These are phyloP conservation scores for Parus major DNA, from an alignment of 2,113 vertebrate species.

Conservation along the genomic window DNA sequence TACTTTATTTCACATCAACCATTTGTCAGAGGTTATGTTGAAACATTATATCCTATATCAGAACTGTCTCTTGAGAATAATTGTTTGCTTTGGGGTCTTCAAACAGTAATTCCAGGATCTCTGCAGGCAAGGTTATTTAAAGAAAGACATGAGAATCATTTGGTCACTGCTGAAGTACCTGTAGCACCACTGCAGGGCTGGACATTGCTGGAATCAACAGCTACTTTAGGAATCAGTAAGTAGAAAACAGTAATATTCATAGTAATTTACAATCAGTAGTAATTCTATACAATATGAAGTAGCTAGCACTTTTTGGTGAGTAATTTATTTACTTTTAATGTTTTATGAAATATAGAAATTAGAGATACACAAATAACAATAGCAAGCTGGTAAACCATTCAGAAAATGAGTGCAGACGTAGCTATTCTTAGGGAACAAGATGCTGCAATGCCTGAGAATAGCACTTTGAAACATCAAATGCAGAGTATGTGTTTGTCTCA, in stretches of 20 bases:
- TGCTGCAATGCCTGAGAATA: background rate
- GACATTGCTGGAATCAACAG: background rate
- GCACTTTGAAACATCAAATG: background rate
- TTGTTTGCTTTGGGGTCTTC: conserved; percentile 77
- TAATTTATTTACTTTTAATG: background rate
- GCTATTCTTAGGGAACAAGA: background rate
- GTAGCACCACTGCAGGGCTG: conserved; percentile 27
- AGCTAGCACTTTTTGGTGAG: background rate
- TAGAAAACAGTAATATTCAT: background rate
- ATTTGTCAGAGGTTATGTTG: conserved; percentile 70
- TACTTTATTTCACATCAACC: conserved; percentile 61
- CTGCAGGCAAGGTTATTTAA: conserved; percentile 77
- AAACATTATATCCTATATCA: conserved; percentile 72
- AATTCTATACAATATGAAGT: background rate
- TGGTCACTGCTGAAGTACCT: conserved; percentile 40
- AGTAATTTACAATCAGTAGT: background rate
- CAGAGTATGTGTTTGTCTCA: background rate
- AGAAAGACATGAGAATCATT: conserved; percentile 64
- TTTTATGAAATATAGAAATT: background rate
- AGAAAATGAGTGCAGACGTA: background rate
- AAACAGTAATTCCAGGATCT: conserved; percentile 70
- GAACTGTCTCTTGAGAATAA: conserved; percentile 77
- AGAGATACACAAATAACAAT: background rate
- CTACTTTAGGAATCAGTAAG: background rate
- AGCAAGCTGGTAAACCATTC: background rate